A percentile compares a stretch with the other conserved stretches of the same genome.
Conservation (phyloP, 2,888 invertebrate genomes). For the Metellina segmentata region DNA sequence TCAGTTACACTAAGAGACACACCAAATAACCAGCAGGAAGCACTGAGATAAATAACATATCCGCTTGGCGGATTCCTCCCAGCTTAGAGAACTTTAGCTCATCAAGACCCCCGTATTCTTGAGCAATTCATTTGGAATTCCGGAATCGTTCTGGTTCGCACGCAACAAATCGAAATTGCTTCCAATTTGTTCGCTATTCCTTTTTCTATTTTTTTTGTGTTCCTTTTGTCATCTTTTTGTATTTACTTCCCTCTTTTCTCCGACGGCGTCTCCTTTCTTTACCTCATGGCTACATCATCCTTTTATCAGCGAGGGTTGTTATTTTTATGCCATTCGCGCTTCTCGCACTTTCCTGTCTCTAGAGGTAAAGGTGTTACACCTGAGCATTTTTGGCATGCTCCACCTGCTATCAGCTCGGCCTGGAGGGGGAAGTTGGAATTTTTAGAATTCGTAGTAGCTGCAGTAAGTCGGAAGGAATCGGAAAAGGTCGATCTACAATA, state of each 20-base stretch:
- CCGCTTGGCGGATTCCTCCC: too few species aligned
- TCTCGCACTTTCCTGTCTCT: not conserved
- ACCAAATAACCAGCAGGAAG: too few species aligned
- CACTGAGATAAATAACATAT: too few species aligned
- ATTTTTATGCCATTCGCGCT: not conserved
- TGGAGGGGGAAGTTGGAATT: too few species aligned
- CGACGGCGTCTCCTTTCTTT: not conserved
- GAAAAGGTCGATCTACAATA: too few species aligned
- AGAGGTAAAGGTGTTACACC: not conserved
- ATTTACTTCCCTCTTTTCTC: slow-evolving; percentile 1
- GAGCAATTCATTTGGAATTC: slow-evolving; percentile 25
- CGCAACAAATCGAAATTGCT: slow-evolving; percentile 22
- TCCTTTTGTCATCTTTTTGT: slow-evolving; percentile 1
- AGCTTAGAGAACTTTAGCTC: not conserved
- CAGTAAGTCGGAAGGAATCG: too few species aligned
- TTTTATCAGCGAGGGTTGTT: too few species aligned
- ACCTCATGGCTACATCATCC: not conserved
- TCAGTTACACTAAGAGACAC: too few species aligned
- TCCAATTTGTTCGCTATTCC: slow-evolving; percentile 22
- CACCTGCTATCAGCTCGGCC: too few species aligned
- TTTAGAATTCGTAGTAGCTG: too few species aligned
- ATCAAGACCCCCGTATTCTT: not conserved
- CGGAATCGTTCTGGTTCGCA: not conserved
- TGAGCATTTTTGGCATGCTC: not conserved
- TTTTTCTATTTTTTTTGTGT: slow-evolving; percentile 10